These are phyloP conservation scores for Ciona savignyi DNA, from an alignment of 23 tunicate species.

Conservation along the genomic window DNA sequence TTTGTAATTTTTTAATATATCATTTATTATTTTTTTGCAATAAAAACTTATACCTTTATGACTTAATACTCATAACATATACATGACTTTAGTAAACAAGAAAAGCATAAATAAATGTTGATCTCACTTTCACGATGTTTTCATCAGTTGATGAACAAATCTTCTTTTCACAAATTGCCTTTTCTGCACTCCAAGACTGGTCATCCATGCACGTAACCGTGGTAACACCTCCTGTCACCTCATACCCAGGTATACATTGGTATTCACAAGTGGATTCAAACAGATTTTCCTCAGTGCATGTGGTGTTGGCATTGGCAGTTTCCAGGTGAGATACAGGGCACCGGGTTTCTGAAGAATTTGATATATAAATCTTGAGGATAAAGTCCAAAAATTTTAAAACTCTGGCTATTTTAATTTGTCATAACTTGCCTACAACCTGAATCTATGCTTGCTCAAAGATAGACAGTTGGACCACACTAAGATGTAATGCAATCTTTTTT, in stretches of 20 bases:
- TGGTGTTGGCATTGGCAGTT: constrained; percentile 20
- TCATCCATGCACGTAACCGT: constrained; percentile 25
- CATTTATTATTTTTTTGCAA: too few species aligned
- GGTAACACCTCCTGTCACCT: constrained; percentile 21
- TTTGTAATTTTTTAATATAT: too few species aligned
- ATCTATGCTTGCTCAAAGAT: too few species aligned
- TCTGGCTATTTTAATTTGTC: too few species aligned
- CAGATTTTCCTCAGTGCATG: constrained; percentile 37
- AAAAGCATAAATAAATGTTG: not conserved
- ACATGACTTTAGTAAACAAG: not conserved
- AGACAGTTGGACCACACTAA: too few species aligned
- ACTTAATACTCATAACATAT: too few species aligned
- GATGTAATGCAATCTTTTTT: too few species aligned
- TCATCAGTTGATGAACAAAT: constrained; percentile 22
- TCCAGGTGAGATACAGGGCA: constrained; percentile 14
- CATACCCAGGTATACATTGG: constrained; percentile 55
- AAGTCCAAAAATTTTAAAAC: too few species aligned
- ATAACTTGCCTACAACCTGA: too few species aligned
- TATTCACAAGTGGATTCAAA: constrained; percentile 47
- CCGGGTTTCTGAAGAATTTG: constrained; percentile 12
- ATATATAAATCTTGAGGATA: too few species aligned
- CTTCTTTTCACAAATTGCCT: constrained; percentile 49
- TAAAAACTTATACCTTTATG: too few species aligned
- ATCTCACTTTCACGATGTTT: constrained; percentile 16
- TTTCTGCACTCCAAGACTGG: constrained; percentile 39